phyloP scores from a whole-genome alignment of 2,888 invertebrate species.

The Mythimna albipuncta region DNA sequence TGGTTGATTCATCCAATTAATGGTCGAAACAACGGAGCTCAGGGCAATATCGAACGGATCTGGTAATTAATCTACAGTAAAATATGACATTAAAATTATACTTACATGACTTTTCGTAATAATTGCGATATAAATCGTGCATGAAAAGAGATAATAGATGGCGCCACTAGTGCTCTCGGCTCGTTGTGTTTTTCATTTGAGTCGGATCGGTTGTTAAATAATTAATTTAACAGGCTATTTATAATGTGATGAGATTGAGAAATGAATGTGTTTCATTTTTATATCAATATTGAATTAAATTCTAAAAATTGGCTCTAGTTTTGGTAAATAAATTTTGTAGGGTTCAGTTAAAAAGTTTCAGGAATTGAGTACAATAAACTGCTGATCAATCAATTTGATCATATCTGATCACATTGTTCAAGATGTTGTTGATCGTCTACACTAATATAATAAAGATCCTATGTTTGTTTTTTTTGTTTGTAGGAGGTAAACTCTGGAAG shows the following conservation, averaged over 20 bases:
- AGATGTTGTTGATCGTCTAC: no score
- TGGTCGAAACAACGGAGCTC: slow-evolving; percentile 38
- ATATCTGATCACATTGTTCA: no score
- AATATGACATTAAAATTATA: slow-evolving; percentile 50
- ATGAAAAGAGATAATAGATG: slow-evolving; percentile 67
- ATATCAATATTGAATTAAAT: background rate
- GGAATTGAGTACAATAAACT: background rate
- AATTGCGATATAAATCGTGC: slow-evolving; percentile 49
- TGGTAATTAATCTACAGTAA: slow-evolving; percentile 53
- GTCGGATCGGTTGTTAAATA: slow-evolving; percentile 35
- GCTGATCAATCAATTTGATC: background rate
- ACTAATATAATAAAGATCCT: no score
- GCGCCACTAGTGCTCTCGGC: slow-evolving; percentile 58
- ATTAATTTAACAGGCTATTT: slow-evolving; percentile 29
- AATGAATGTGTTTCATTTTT: slow-evolving; percentile 10
- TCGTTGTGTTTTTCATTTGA: slow-evolving; percentile 17
- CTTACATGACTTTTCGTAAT: slow-evolving; percentile 48
- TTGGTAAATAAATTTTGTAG: background rate
- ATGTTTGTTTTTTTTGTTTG: no score
- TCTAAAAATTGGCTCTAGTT: no score
- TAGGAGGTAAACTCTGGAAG: no score
- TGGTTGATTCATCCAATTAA: slow-evolving; percentile 63
- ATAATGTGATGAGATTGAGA: slow-evolving; percentile 3
- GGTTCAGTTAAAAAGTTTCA: background rate
- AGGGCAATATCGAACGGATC: slow-evolving; percentile 41